phyloP scores from a whole-genome alignment of 2,113 vertebrate genomes.

The Electrona antarctica region DNA sequence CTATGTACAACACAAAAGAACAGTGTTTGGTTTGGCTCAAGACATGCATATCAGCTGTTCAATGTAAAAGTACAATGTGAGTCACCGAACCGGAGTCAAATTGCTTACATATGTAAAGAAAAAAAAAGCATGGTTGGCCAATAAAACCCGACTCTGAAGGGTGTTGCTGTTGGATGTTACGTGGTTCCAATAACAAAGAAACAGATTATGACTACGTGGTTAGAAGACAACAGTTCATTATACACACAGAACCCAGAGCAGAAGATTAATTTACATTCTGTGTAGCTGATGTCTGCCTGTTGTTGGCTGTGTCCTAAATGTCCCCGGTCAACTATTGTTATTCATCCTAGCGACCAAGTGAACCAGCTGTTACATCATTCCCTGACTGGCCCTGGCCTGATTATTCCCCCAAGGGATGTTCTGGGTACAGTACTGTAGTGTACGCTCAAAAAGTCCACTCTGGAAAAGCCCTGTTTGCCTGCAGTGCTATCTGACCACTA shows the following conservation, averaged over 20 bases:
- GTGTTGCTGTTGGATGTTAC: constrained; percentile 17
- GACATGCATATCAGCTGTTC: constrained; percentile 17
- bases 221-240: not conserved
- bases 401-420: constrained; percentile 33
- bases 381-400: constrained; percentile 31
- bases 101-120: too few relatives aligned
- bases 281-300: not conserved
- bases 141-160: not conserved
- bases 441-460: not conserved
- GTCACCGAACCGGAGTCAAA: too few relatives aligned
- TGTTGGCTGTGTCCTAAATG: constrained; percentile 24
- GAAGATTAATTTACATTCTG: constrained; percentile 1
- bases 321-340: constrained; percentile 53
- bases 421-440: constrained; percentile 25
- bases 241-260: constrained; percentile 30
- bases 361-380: constrained; percentile 74
- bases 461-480: constrained; percentile 27
- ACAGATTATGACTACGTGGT: not conserved
- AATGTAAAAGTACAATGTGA: not conserved
- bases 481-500: constrained; percentile 20
- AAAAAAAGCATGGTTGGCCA: too few relatives aligned
- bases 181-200: not conserved
- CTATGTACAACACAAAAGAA: constrained; percentile 24
- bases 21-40: constrained; percentile 10
- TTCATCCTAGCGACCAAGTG: constrained; percentile 56